A percentile compares a stretch with the other conserved stretches of the same genome.
phyloP scores from a whole-genome alignment of 2,888 invertebrate genomes.

The Acanthococcus lagerstroemiae region DNA sequence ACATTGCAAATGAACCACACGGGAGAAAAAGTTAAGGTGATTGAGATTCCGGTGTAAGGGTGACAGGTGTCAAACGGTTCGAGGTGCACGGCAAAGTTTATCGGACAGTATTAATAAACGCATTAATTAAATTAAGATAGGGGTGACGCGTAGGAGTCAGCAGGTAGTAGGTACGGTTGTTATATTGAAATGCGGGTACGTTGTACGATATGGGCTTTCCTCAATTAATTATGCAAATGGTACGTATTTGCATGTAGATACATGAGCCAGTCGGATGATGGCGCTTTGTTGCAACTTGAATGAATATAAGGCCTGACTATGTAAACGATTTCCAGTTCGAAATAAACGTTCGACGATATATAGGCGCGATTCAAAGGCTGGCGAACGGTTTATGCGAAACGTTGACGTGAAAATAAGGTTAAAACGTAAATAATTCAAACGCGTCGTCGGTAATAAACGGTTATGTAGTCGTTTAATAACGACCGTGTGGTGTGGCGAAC shows the following conservation, averaged over 20 bases:
- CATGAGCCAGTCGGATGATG: slow-evolving; percentile 19
- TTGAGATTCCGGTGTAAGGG: no score
- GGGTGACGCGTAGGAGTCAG: slow-evolving; percentile 22
- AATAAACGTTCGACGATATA: no score
- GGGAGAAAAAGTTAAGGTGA: no score
- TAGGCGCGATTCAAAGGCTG: no score
- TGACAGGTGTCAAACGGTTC: slow-evolving; percentile 26
- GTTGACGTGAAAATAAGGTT: no score
- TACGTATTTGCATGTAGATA: slow-evolving; percentile 6
- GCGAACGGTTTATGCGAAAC: no score
- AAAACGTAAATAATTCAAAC: no score
- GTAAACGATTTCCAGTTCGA: slow-evolving; percentile 17
- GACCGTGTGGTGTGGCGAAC: no score
- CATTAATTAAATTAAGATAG: slow-evolving; percentile 31
- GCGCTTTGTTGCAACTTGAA: slow-evolving; percentile 23
- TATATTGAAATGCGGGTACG: slow-evolving; percentile 27
- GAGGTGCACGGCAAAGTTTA: slow-evolving; percentile 11
- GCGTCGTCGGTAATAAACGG: no score
- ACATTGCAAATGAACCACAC: no score
- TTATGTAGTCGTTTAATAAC: no score
- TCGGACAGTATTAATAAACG: slow-evolving; percentile 29
- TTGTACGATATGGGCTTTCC: slow-evolving; percentile 30
- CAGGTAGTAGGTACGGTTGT: slow-evolving; percentile 25
- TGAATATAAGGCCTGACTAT: slow-evolving; percentile 12
- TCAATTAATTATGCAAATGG: slow-evolving; percentile 29